Evolutionary conservation across 2,888 invertebrate species (phyloP).

Genomic region (Siphonodentalium dalli): DNA sequence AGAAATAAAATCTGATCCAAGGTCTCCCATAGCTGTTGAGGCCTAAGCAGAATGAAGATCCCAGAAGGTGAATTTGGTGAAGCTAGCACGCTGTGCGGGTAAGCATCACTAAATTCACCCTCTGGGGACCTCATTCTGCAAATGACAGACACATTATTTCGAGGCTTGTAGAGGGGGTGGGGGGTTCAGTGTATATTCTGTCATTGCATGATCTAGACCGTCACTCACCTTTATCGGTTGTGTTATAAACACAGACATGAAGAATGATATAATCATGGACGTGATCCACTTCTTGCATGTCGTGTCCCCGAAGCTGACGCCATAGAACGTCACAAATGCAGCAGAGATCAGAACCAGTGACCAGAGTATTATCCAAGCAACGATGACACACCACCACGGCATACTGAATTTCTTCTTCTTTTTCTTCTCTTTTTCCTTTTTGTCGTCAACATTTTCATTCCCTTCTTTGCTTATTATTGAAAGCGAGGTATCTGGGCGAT

Average conservation of each 20-base stretch:
- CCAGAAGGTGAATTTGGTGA: no score
- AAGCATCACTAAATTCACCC: no score
- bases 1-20: no score
- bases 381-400: conserved; percentile 61
- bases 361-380: conserved; percentile 67
- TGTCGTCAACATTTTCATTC: not conserved
- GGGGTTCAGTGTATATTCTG: no score
- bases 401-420: conserved; percentile 54
- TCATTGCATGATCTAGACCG: no score
- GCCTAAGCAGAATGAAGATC: no score
- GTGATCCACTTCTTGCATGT: conserved; percentile 68
- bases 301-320: conserved; percentile 66
- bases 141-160: no score
- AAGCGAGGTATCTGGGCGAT: conserved; percentile 35
- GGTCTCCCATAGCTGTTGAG: no score
- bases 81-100: no score
- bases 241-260: conserved; percentile 66
- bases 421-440: conserved; percentile 10
- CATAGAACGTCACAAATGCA: conserved; percentile 67
- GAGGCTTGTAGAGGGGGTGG: no score
- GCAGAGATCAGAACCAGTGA: conserved; percentile 58
- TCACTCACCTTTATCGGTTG: conserved; percentile 67
- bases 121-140: no score
- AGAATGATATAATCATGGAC: conserved; percentile 66
- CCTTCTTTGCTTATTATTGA: conserved; percentile 9